Evolutionary conservation across 2,113 vertebrate genomes (phyloP).

Genomic region (Apodemus speciosus): DNA sequence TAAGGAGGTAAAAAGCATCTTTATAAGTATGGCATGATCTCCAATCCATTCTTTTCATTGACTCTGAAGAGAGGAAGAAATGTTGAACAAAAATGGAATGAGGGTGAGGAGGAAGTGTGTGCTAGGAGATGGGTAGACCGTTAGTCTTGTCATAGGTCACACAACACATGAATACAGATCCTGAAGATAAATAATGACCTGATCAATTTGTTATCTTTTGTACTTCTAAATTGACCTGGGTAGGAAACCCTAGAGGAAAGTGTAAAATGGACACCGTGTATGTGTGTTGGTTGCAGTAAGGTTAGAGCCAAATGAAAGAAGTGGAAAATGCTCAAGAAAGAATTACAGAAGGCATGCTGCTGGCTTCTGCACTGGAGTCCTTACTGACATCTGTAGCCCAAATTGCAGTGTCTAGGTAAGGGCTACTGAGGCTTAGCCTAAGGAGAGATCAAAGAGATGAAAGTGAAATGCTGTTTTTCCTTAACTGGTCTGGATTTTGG

Average conservation of each 20-base stretch:
- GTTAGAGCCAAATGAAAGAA: not conserved
- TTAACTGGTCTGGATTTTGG: not conserved
- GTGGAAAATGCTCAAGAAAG: not conserved
- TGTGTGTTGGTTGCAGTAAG: not conserved
- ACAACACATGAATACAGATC: not conserved
- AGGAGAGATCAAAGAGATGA: not conserved
- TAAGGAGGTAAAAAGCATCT: not conserved
- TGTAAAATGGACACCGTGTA: not conserved
- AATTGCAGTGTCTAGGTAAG: not conserved
- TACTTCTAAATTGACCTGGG: not conserved
- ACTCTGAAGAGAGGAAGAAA: not conserved
- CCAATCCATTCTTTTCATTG: not conserved
- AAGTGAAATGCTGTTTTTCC: not conserved
- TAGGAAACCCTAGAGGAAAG: not conserved
- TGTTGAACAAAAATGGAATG: not conserved
- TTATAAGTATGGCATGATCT: not conserved
- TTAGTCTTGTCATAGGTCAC: not conserved
- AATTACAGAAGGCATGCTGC: not conserved
- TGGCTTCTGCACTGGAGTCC: not conserved
- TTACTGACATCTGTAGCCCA: not conserved
- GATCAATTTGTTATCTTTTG: not conserved
- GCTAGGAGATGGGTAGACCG: fast-evolving
- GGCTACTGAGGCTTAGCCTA: not conserved
- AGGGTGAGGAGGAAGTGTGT: not conserved
- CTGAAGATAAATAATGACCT: not conserved